Evolutionary conservation across 2,113 vertebrate genomes (phyloP).

Genomic region (Triplophysa tibetana): DNA sequence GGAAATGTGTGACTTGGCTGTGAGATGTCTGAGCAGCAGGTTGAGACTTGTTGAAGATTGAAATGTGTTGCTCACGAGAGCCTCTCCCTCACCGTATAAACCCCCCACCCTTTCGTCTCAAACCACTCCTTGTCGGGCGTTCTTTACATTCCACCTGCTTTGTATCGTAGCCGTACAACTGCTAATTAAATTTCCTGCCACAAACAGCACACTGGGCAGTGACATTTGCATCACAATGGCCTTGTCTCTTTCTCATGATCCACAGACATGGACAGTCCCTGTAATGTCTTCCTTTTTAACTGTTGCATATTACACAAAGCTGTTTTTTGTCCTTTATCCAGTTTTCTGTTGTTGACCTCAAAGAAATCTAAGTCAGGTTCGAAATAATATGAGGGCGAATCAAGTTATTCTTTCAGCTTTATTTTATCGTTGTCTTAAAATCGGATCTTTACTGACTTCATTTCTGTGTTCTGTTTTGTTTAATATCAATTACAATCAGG

Average conservation of each 20-base stretch:
- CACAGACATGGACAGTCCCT: constrained; percentile 60
- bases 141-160: constrained; percentile 84
- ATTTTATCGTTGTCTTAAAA: too few relatives aligned
- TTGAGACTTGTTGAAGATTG: constrained; percentile 69
- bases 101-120: constrained; percentile 9
- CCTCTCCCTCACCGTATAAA: constrained; percentile 41
- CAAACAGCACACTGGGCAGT: constrained; percentile 74
- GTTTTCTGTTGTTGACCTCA: neutral
- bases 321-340: neutral
- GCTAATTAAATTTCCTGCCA: constrained; percentile 83
- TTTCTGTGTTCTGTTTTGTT: constrained; percentile 14
- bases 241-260: constrained; percentile 8
- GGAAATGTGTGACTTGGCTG: constrained; percentile 9
- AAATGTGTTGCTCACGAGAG: constrained; percentile 62
- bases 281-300: constrained; percentile 43
- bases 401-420: too few relatives aligned
- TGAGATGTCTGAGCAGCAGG: constrained; percentile 64
- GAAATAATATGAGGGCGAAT: too few relatives aligned
- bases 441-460: neutral
- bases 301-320: neutral
- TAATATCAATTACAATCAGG: constrained; percentile 10
- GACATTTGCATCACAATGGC: constrained; percentile 82
- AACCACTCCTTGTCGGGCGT: constrained; percentile 67
- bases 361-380: neutral
- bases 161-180: constrained; percentile 78